Base-by-base conservation (phyloP, 2,797 vertebrate genomes). In the Pantherophis alleghaniensis region DNA sequence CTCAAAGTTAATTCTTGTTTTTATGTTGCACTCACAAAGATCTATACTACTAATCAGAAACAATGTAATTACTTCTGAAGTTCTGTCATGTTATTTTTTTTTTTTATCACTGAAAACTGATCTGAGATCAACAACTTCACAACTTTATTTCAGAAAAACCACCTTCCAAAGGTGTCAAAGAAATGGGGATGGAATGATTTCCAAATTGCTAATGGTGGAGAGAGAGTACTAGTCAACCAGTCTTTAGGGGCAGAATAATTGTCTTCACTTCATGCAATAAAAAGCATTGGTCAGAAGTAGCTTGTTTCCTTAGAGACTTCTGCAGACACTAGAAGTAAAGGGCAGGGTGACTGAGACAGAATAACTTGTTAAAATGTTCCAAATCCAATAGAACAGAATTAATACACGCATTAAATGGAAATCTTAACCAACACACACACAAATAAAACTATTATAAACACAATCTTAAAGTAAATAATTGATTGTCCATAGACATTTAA, bases 191-290 rank as follows among this genome's bases (percentile, higher is more conserved):
- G 1, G 87, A 94, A 94, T 90, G 0, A 91, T 47, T 91, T 90
- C 89, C 22, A 96, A 94, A 96, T 95, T 96, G 94, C 87, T 92
- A 93, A 66, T n/a, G 92, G 92, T 86, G 0, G 55, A 94, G 87
- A 91, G 2, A 7, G 94, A 1, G 92, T 11, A 20, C 18, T 47
- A 60, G 32, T 69, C 93, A 93, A 92, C 59, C 0, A 91, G 53
- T 95, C 60, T 37, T 95, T 0, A 0, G 74, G n/a, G 88, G 7
- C 14, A 96, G 95, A 95, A 92, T 92, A 95, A 94, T 93, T 95
- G 83, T 91, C 87, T 95, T 94, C 57, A 59, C 28, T 94, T 95
- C 91, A 93, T 94, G n/a, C 12, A 93, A 92, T 92, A 91, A 51
- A 94, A 91, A 92, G 51, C 56, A 93, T 91, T 18, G 69, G 61